phyloP scores from a whole-genome alignment of 2,113 vertebrate genomes.

The Dicerorhinus sumatrensis region DNA sequence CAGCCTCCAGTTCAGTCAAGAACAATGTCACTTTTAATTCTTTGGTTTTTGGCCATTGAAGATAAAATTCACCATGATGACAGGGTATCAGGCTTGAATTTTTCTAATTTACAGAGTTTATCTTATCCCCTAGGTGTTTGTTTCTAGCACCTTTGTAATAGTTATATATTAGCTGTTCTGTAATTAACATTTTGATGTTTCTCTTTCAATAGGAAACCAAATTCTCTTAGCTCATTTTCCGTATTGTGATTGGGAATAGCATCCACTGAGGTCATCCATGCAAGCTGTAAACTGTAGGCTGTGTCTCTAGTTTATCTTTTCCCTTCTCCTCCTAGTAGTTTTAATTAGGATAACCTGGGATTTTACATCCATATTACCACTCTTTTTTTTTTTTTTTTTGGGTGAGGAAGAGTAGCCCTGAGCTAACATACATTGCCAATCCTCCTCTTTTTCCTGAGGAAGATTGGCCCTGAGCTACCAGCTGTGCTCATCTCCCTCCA shows the following conservation, averaged over 20 bases:
- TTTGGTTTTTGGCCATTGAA: constrained; percentile 51
- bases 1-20: neutral
- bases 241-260: neutral
- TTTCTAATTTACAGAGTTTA: neutral
- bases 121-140: neutral
- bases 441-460: too few relatives aligned
- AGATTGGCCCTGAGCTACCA: too few relatives aligned
- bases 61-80: constrained; percentile 5
- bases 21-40: neutral
- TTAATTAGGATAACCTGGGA: neutral
- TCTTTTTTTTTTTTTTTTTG: neutral
- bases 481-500: too few relatives aligned
- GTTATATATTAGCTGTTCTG: neutral
- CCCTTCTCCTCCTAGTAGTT: neutral
- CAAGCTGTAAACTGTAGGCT: neutral
- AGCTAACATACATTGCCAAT: too few relatives aligned
- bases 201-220: neutral
- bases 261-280: neutral
- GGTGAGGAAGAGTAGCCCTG: too few relatives aligned
- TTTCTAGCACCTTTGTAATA: neutral
- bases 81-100: neutral
- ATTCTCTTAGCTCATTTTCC: neutral
- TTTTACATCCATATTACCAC: neutral
- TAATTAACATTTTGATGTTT: neutral
- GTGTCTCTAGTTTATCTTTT: neutral